Evolutionary conservation across 1,140 invertebrate species (phyloP).

Genomic region (Ectropis grisescens): DNA sequence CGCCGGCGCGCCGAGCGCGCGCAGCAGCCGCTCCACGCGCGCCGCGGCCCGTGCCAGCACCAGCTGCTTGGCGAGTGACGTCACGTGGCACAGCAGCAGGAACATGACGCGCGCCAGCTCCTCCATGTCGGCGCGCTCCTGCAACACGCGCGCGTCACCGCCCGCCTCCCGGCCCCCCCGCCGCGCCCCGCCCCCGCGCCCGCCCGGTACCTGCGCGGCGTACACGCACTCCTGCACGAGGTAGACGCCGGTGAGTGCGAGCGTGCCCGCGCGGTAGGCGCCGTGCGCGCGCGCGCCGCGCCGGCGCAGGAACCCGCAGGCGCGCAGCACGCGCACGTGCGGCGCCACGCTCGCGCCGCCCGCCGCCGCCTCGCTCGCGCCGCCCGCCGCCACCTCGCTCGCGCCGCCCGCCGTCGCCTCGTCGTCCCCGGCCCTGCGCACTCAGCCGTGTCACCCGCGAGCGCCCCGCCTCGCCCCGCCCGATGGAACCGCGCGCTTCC

Average conservation of each 20-base stretch:
- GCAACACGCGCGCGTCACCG: no score
- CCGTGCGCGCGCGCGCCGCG: constrained; percentile 6
- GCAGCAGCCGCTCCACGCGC: constrained; percentile 31
- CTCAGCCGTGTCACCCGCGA: no score
- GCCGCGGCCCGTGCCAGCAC: constrained; percentile 34
- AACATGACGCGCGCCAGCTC: constrained; percentile 51
- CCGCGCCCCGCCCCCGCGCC: background rate
- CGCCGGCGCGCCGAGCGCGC: constrained; percentile 1
- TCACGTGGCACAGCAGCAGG: constrained; percentile 50
- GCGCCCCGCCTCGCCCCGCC: no score
- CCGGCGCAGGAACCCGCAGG: constrained; percentile 17
- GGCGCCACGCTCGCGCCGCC: constrained; percentile 8
- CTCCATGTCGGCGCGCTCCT: constrained; percentile 35
- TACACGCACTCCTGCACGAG: constrained; percentile 39
- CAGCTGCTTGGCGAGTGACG: constrained; percentile 44
- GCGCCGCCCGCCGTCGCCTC: constrained; percentile 5
- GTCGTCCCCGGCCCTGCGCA: background rate
- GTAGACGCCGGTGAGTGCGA: constrained; percentile 25
- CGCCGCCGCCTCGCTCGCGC: no score
- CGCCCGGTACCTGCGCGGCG: constrained; percentile 25
- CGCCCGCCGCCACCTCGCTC: no score
- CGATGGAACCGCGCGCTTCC: no score
- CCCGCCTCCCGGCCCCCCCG: background rate
- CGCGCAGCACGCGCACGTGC: constrained; percentile 17
- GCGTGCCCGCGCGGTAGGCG: constrained; percentile 25